Conservation (phyloP, 2,888 invertebrate species). For the Cacoxenus indagator region DNA sequence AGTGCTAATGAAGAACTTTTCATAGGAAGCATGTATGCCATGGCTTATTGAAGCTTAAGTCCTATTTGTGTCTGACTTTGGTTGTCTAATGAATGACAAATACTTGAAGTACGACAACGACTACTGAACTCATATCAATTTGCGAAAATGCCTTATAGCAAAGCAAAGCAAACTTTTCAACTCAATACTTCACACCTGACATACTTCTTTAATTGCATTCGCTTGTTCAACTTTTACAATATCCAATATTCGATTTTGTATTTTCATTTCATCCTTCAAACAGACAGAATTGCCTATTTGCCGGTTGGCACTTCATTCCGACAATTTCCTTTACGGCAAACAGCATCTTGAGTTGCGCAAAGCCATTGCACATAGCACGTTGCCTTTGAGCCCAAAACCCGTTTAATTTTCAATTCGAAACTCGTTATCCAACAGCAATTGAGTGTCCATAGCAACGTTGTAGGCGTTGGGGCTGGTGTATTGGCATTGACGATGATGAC, state of each 20-base stretch:
- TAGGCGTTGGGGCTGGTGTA: neutral
- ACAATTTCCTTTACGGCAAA: conserved; percentile 6
- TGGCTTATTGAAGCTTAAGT: too few species aligned
- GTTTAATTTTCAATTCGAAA: conserved; percentile 21
- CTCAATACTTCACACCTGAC: neutral
- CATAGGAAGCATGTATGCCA: neutral
- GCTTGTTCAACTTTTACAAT: neutral
- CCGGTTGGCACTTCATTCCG: neutral
- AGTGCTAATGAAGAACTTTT: conserved; percentile 1
- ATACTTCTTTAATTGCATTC: neutral
- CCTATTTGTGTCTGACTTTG: too few species aligned
- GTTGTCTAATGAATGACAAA: too few species aligned
- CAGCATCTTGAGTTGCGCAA: conserved; percentile 9
- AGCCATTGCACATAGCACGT: neutral
- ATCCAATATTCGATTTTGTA: neutral
- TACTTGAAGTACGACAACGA: too few species aligned
- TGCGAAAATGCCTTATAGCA: too few species aligned
- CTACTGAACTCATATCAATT: too few species aligned
- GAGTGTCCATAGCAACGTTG: neutral
- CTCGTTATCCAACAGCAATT: conserved; percentile 16
- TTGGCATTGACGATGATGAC: neutral
- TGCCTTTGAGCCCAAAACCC: conserved; percentile 1
- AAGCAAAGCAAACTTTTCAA: neutral
- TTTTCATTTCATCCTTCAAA: neutral
- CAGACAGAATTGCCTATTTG: conserved; percentile 12